Evolutionary conservation across 1,140 invertebrate genomes (phyloP), one percentile per base, ranked within the genome.

Genomic region (Ceratosolen fusciceps): DNA sequence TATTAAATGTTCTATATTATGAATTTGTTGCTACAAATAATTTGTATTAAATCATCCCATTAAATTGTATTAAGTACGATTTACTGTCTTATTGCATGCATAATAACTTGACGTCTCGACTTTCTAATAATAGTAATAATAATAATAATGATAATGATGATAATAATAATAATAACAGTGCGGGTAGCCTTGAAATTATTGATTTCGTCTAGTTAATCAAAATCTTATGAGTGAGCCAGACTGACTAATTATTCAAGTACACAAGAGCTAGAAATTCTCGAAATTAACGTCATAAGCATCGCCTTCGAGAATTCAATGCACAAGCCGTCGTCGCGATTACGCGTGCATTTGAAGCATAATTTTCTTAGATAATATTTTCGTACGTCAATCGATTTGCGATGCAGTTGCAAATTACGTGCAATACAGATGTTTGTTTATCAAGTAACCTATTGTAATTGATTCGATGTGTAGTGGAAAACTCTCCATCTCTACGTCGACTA

Each of bases 171-270:
- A n/a, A n/a, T n/a, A n/a, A n/a, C n/a, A 62, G 2, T 52, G 12
- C n/a, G 62, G 58, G 34, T 60, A 24, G 19, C 31, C 47, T 75
- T 52, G 43, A 8, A 75, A 21, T 67, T 67, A 75, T 75, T 75
- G 74, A 75, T 75, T 37, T 43, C 47, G 56, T 75, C 60, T 75
- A 24, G 58, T 52, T 67, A 43, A 75, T 75, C 60, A 75, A 75
- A 75, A 75, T 75, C 74, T 75, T 37, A 75, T 62, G 39, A 74
- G 60, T n/a, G 60, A 52, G 39, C 74, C 60, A 67, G 74, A 75
- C 73, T 19, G 73, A 47, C 24, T 37, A 62, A 60, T 74, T 39
- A 74, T 73, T 62, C 56, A 62, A 29, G 56, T 74, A 74, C 73
- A 74, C 37, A 74, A 47, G 26, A 74, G 56, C 56, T 47, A 74